Conservation (phyloP, 2,113 vertebrate species). For the Barbus barbus region DNA sequence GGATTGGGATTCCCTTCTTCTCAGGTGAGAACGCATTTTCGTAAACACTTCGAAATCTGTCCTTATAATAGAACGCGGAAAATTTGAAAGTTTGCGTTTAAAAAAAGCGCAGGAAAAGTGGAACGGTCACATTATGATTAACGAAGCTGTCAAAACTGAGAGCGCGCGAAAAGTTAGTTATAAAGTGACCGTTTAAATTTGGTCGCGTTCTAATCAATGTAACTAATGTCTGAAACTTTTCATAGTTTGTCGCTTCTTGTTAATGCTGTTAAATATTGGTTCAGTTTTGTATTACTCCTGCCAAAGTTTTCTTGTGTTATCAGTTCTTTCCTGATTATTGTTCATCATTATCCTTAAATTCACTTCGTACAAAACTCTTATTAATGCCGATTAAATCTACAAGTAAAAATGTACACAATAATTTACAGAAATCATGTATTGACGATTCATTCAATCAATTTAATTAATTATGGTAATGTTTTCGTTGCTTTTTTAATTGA, state of each 20-base stretch:
- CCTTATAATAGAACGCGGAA: not conserved
- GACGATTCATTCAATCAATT: not conserved
- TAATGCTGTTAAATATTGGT: not conserved
- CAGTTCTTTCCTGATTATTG: not conserved
- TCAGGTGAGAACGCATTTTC: conserved; percentile 79
- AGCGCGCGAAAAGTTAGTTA: not conserved
- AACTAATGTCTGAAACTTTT: not conserved
- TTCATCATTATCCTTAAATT: not conserved
- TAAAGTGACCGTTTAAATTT: not conserved
- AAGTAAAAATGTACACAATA: not conserved
- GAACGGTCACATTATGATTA: not conserved
- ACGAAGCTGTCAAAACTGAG: not conserved
- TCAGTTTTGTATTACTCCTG: not conserved
- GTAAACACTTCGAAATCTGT: not conserved
- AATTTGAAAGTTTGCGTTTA: not conserved
- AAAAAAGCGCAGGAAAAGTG: not conserved
- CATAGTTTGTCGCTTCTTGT: not conserved
- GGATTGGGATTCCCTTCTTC: conserved; percentile 82
- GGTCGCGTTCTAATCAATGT: not conserved
- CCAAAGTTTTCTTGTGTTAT: not conserved
- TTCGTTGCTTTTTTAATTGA: not conserved
- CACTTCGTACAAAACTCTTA: not conserved
- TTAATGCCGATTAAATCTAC: not conserved
- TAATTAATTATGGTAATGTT: not conserved
- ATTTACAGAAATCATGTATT: not conserved